Evolutionary conservation across 2,888 invertebrate species (phyloP), one percentile per base, ranked within the genome.

Genomic region (Alloplasta piceator): DNA sequence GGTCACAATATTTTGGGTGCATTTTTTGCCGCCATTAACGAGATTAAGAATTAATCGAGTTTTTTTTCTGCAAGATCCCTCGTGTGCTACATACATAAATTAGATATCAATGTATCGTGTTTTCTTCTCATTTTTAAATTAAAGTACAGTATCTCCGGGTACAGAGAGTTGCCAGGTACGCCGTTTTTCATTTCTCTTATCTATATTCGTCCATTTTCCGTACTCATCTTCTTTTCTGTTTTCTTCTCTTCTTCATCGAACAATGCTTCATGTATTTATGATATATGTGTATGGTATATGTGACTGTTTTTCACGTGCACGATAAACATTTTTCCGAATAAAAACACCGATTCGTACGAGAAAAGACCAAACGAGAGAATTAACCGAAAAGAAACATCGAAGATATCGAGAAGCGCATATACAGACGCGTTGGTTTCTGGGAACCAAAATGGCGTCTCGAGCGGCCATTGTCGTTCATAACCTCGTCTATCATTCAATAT

Each of bases 291-390:
- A 60, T 36, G 46, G 16, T 73, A 10, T 14, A n/a, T 74, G 63
- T 66, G 16, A 52, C 14, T 73, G n/a, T 46, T 14, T 26, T 38
- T 6, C 6, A 66, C 6, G n/a, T 67, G 56, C 56, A 52, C 52
- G 64, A 55, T 50, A 41, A 67, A 2, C 26, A 26, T 26, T 52
- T 78, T 73, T n/a, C 39, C 12, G 52, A 79, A 48, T 12, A 36
- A 4, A 36, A 76, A 75, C 78, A 83, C 84, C 85, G 74, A 75
- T 81, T 80, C 83, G 80, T 83, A 83, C 82, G 80, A 84, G 85
- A 85, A 84, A 80, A 83, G 84, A 85, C 83, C 52, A 46, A 4
- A 39, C 26, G 83, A 83, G 84, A 67, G 81, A 83, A 83, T 78
- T 73, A 64, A 71, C 79, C 56, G 61, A 60, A 61, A 38, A 38